These are phyloP conservation scores for Blastobasis lacticolella DNA, from an alignment of 2,888 invertebrate genomes.

Conservation along the genomic window DNA sequence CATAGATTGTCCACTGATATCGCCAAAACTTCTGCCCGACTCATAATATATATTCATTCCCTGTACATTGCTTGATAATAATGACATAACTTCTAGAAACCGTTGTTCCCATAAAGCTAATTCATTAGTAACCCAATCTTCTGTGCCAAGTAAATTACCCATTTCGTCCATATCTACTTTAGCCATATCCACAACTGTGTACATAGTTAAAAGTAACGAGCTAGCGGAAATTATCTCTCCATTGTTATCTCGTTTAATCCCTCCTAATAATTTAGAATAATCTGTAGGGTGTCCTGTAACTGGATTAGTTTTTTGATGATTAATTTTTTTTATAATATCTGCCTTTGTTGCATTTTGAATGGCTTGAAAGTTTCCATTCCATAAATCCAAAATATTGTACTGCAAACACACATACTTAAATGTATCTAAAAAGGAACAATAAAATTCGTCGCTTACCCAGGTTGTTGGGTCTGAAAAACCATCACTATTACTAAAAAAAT, in stretches of 20 bases:
- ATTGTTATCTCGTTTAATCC: constrained; percentile 66
- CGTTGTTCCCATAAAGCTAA: constrained; percentile 76
- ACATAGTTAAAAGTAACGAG: constrained; percentile 78
- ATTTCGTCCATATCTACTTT: constrained; percentile 77
- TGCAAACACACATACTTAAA: constrained; percentile 77
- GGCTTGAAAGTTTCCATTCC: constrained; percentile 74
- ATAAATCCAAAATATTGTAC: constrained; percentile 80
- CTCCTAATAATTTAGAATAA: constrained; percentile 77
- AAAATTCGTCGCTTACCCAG: constrained; percentile 71
- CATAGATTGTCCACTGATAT: constrained; percentile 80
- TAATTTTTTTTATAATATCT: constrained; percentile 77
- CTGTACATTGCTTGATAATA: constrained; percentile 34
- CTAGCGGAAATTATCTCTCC: constrained; percentile 78
- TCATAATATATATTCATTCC: constrained; percentile 70
- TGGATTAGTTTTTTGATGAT: constrained; percentile 75
- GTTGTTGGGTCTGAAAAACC: constrained; percentile 72
- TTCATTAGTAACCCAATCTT: constrained; percentile 80
- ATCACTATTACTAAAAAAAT: constrained; percentile 36
- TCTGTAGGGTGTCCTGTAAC: constrained; percentile 78
- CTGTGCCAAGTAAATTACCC: constrained; percentile 82
- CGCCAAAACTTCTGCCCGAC: constrained; percentile 82
- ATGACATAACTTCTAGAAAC: constrained; percentile 63
- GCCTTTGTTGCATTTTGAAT: constrained; percentile 72
- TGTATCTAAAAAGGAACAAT: constrained; percentile 77
- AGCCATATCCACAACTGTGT: constrained; percentile 79